Percentiles rank a stretch among this genome's conserved stretches.
phyloP scores from a whole-genome alignment of 1,140 invertebrate species.

The Hesperophylax magnus region DNA sequence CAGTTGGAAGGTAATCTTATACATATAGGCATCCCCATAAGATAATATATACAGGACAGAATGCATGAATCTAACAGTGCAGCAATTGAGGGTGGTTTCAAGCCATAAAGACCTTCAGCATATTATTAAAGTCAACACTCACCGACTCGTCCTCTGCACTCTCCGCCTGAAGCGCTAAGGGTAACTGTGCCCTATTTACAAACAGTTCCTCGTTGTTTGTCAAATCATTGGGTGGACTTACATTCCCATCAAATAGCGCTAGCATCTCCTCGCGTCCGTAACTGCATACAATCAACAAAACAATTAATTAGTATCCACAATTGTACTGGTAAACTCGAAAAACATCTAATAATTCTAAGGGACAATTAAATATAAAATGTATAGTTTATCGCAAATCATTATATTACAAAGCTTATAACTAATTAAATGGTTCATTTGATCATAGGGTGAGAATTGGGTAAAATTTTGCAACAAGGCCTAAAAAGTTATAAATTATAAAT shows the following conservation, averaged over 20 bases:
- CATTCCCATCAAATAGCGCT: constrained; percentile 44
- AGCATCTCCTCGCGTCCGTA: constrained; percentile 51
- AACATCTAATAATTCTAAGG: background rate
- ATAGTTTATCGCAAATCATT: background rate
- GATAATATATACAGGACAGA: background rate
- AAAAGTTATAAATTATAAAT: too few relatives aligned
- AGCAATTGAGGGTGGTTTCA: background rate
- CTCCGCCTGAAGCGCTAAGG: constrained; percentile 40
- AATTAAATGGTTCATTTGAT: too few relatives aligned
- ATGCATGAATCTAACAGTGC: background rate
- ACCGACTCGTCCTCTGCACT: constrained; percentile 23
- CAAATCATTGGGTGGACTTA: constrained; percentile 24
- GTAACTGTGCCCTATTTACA: constrained; percentile 41
- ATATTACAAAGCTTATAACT: background rate
- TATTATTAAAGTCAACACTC: constrained; percentile 2
- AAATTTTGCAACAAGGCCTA: too few relatives aligned
- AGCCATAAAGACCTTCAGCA: background rate
- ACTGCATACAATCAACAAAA: constrained; percentile 11
- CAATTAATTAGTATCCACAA: background rate
- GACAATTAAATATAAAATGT: background rate
- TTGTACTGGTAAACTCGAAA: background rate
- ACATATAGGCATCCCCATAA: background rate
- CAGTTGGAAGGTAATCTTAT: background rate
- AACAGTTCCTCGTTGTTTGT: constrained; percentile 31
- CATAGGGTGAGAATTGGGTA: too few relatives aligned